Base-by-base conservation (phyloP, 2,113 vertebrate species). In the Capreolus pygargus region DNA sequence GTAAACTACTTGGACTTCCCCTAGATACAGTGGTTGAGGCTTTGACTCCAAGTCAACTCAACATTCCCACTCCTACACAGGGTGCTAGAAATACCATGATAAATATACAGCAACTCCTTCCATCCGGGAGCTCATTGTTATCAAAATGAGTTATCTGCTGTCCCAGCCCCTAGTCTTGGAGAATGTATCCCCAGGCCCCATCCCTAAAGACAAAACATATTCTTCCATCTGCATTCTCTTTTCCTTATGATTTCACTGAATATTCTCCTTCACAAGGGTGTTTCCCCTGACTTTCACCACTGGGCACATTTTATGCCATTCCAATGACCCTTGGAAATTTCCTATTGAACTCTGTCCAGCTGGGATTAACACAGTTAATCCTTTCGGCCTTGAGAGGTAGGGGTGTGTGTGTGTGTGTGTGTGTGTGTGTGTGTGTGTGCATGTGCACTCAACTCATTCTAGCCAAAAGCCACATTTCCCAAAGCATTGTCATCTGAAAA, bases 281-380 rank as follows among this genome's bases (percentile, higher is more conserved):
- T 92, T 52, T 90, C 64, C 61, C 84, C 74, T 61, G 14, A 89
- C 83, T 92, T 39, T 61, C 76, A 45, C 33, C 30, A 58, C 2
- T 16, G 16, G 67, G 70, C 61, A n/a, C 39, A 87, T 47, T 78
- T 86, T 86, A 85, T 85, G 83, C 36, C 64, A 91, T 78, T 79
- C n/a, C 61, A 95, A 76, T n/a, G 84, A 58, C 39, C n/a, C 74
- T 93, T 82, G 78, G 93, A 97, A 95, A 97, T 93, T 92, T 97
- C 67, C 67, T 94, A 27, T 6, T 91, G 43, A 89, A 91, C 30
- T 89, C 39, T 39, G 27, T 91, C 43, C 76, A 93, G 36, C 55
- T 61, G 84, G 43, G 47, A 95, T 91, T 89, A 91, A 64, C 70
- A 61, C 28, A 96, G 92, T 13, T 54, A 64, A 36, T 94, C 45